Evolutionary conservation across 2,113 vertebrate genomes (phyloP), one percentile per base, ranked within the genome.

Genomic region (Martes martes): DNA sequence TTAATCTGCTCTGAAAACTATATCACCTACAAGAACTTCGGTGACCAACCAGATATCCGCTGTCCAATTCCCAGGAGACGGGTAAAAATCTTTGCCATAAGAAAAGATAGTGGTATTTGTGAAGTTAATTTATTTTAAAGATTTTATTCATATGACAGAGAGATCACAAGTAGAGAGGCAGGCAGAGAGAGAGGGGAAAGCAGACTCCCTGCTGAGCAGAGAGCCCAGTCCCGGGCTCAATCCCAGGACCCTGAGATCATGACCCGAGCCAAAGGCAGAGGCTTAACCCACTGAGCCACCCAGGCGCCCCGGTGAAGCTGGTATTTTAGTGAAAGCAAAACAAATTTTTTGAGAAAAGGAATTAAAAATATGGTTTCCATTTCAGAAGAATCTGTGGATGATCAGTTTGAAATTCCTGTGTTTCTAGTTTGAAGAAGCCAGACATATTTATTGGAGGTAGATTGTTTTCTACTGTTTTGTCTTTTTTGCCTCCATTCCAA

Each of bases 1-100:
- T 99, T 99, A 83, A 99, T 99, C 96, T 99, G 99, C 97, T 99
- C 99, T 31, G 99, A 99, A 98, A 99, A 99, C 97, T 99, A 99
- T 74, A 99, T 99, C 97, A 99, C 99, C 14, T 99, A 99, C 74
- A 99, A 99, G 98, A 99, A 99, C 94, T 99, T 99, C 26, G 99
- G 99, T 92, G 99, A 99, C 98, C 99, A 99, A 97, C 99, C 99
- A 6, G 99, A 99, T 98, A 99, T 99, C 94, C 99, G 99, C 67
- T 99, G 99, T 97, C 99, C 99, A 11, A 99, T 99, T 98, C 99
- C 99, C 18, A 99, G 99, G 92, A 99, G 99, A 94, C 99, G 99
- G 99, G 99, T 99, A 97, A 99, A 99, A 94, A 94, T 42, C 61
- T 73, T 65, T 65, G 23, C 39, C 3, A 6, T 69, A 23, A 81